These are phyloP conservation scores for Parnassius orleans DNA, from an alignment of 2,888 invertebrate species.

Conservation along the genomic window DNA sequence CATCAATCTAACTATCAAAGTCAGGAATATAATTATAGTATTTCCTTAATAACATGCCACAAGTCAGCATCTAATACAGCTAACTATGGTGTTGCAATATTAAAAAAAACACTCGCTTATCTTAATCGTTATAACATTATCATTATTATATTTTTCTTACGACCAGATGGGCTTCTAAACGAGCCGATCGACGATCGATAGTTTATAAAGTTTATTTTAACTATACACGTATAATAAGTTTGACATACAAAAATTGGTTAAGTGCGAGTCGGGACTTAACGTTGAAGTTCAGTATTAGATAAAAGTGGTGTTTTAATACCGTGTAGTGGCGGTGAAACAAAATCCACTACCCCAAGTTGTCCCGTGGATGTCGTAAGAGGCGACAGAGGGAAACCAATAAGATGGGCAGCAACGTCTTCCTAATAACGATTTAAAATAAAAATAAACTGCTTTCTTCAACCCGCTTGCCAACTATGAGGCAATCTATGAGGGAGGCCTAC, in stretches of 20 bases:
- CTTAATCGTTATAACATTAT: not conserved
- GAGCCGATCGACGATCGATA: conserved; percentile 1
- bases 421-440: no score
- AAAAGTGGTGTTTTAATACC: not conserved
- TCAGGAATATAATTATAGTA: no score
- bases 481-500: no score
- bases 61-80: not conserved
- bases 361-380: not conserved
- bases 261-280: not conserved
- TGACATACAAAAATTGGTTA: not conserved
- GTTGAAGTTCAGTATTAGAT: not conserved
- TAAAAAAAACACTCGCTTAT: not conserved
- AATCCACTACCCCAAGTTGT: not conserved
- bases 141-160: conserved; percentile 5
- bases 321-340: not conserved
- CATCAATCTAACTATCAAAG: no score
- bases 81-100: conserved; percentile 5
- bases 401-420: no score
- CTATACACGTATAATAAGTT: conserved; percentile 2
- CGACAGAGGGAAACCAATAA: not conserved
- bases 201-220: conserved; percentile 1
- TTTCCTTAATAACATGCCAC: no score
- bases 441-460: no score
- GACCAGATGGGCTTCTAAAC: conserved; percentile 5
- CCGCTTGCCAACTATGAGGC: no score